A percentile compares a stretch with the other conserved stretches of the same genome.
Evolutionary conservation across 2,113 vertebrate genomes (phyloP).

Genomic region (Galeopterus variegatus): DNA sequence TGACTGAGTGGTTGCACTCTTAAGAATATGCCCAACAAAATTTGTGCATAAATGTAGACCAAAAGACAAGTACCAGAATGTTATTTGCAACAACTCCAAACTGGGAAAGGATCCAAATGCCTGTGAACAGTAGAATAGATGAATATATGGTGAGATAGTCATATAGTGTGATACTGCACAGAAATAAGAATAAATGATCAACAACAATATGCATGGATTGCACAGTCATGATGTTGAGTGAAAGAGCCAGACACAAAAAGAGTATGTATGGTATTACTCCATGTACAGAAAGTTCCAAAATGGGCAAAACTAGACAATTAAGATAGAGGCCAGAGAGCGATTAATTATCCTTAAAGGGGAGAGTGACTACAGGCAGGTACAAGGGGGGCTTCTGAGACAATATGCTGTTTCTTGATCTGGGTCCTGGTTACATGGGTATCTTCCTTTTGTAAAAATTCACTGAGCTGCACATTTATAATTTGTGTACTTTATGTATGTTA

Average conservation of each 20-base stretch:
- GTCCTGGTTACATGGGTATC: not conserved
- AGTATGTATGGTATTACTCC: not conserved
- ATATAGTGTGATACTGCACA: fast-evolving
- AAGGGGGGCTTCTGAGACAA: not conserved
- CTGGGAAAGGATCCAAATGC: not conserved
- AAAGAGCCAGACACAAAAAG: not conserved
- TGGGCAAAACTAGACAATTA: not conserved
- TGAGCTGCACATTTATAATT: not conserved
- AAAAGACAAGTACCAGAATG: not conserved
- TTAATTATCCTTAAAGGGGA: not conserved
- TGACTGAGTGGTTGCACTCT: not conserved
- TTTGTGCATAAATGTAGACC: not conserved
- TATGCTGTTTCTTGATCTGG: not conserved
- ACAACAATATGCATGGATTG: not conserved
- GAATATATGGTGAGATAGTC: not conserved
- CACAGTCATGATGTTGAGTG: not conserved
- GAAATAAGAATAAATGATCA: fast-evolving
- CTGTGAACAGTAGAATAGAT: not conserved
- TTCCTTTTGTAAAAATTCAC: not conserved
- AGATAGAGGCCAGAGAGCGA: not conserved
- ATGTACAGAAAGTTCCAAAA: not conserved
- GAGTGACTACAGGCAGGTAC: not conserved
- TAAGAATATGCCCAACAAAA: not conserved
- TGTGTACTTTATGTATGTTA: not conserved
- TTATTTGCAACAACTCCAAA: not conserved